Evolutionary conservation across 2,888 invertebrate genomes (phyloP), one percentile per base, ranked within the genome.

Genomic region (Thereva nobilitata): DNA sequence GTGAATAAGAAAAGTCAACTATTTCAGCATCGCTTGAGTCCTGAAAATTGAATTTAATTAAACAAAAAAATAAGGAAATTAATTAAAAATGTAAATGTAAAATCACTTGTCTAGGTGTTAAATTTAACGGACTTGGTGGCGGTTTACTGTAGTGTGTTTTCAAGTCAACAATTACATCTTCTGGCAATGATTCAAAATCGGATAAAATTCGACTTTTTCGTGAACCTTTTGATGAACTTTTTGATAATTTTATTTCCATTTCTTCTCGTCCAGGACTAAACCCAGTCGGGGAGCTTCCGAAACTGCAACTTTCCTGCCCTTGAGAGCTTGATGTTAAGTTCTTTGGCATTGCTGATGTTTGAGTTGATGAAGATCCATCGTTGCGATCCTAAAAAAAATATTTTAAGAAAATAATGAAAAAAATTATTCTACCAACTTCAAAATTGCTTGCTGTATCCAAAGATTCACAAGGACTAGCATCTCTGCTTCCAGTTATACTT

Each of bases 11-110:
- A 35, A 50, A 38, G 50, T 79, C 76, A 1, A 76, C 75, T 38
- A 83, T 77, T 66, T 79, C 79, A n/a, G 77, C 74, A 69, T 78
- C 77, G 44, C 79, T 79, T 9, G 78, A 74, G 67, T 82, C 81
- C 59, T 77, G 23, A 2, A 23, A 23, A 23, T 23, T 23, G 23
- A 2, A 23, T 23, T 23, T 23, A 2, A 23, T 23, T 23, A 59
- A 34, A 10, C 5, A 49, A 12, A 38, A 9, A n/a, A 10, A 41
- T 7, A 63, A 37, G 9, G 35, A 8, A 10, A 38, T 45, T 8
- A 23, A 12, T 42, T n/a, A 37, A 34, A 52, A 53, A 54, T 35
- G 12, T 9, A 9, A 23, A 45, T 10, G 0, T 9, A 8, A 44
- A 67, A 68, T 72, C 66, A 79, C 80, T 70, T 80, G 79, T 69